Base-by-base conservation (phyloP, 2,113 vertebrate species). In the Daboia siamensis region DNA sequence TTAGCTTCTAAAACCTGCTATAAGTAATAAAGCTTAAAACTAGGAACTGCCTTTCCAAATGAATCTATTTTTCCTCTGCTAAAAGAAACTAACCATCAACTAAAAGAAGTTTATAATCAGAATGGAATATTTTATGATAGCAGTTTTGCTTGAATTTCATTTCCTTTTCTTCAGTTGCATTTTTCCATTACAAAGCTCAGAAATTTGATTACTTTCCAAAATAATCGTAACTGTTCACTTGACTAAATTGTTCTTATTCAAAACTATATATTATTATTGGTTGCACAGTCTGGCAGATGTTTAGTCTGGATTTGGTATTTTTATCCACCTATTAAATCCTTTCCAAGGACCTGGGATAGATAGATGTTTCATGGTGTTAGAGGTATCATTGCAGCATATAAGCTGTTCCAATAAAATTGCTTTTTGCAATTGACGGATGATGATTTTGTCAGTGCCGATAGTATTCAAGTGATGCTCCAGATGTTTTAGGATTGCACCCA, bases 11-110 rank as follows among this genome's bases (percentile, higher is more conserved):
- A 93, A 44, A 24, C 51, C 24, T 48, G 10, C 56, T 87, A 90
- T 23, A 55, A 87, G 12, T 87, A 87, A 57, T 93, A 90, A 92
- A 86, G 44, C 11, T 21, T 46, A 0, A 90, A 90, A n/a, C 64
- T 88, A 23, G 69, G 52, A 86, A 88, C 87, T 92, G 29, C 4
- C 51, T 61, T 95, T 94, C 94, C 91, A 7, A 13, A 52, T 94
- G 91, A 90, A 91, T 26, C 52, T 5, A 0, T 95, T 94, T 90
- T 94, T 94, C 56, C 91, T 80, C 15, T 80, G n/a, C 92, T 64
- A 93, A 90, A 23, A 93, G 9, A 85, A 51, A 46, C 44, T 90
- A 91, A 56, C 89, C 4, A 55, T 88, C 92, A 48, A 80, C 92
- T 89, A 93, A 93, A 89, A 64, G 10, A 51, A 21, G 48, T 1